Percentiles rank a stretch among this genome's conserved stretches.
These are phyloP conservation scores for Potamarius usumacintae DNA, from an alignment of 2,113 vertebrate genomes.

Conservation along the genomic window DNA sequence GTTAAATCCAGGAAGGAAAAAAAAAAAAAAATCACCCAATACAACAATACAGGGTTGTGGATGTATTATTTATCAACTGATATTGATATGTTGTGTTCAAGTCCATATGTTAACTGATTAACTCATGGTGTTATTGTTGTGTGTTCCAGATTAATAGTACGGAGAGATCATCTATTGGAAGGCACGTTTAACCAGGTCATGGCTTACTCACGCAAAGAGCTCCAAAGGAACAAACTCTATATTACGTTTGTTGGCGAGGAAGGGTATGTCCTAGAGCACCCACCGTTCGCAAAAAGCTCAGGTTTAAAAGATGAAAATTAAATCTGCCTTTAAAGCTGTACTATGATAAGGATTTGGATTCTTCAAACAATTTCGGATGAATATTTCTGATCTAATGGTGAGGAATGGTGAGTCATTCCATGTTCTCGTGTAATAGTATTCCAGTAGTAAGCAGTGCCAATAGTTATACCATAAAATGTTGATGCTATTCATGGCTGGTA, in stretches of 20 bases:
- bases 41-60: background rate
- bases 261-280: constrained; percentile 69
- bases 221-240: constrained; percentile 89
- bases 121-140: background rate
- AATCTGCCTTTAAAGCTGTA: background rate
- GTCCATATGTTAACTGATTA: background rate
- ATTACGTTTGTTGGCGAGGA: constrained; percentile 90
- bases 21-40: background rate
- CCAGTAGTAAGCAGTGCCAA: background rate
- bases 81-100: background rate
- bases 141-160: constrained; percentile 80
- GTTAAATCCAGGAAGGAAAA: background rate
- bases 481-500: background rate
- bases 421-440: background rate
- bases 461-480: background rate
- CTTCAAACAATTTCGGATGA: background rate
- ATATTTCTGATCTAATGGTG: too few relatives aligned
- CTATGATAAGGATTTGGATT: background rate
- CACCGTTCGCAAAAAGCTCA: background rate
- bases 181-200: constrained; percentile 92
- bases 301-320: background rate
- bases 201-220: constrained; percentile 88
- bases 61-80: background rate
- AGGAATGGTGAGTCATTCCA: background rate
- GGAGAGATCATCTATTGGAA: constrained; percentile 85